Percentiles rank a stretch among this genome's conserved stretches.
phyloP scores from a whole-genome alignment of 1,140 invertebrate species.

The Drosophila littoralis region DNA sequence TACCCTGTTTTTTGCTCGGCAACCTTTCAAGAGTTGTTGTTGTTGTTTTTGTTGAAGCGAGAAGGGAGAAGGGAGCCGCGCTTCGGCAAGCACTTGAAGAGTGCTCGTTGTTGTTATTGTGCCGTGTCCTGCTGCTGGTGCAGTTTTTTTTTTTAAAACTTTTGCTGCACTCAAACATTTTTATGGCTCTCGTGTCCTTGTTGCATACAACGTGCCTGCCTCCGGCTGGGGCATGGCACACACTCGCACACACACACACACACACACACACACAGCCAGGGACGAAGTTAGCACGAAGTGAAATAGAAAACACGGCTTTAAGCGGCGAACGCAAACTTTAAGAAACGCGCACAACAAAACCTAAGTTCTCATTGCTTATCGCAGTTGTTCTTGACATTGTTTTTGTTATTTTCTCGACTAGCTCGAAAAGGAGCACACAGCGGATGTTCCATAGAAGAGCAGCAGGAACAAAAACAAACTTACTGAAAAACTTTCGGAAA shows the following conservation, averaged over 20 bases:
- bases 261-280: neutral
- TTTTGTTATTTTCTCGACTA: conserved; percentile 46
- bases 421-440: conserved; percentile 26
- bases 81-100: conserved; percentile 57
- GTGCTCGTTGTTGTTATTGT: conserved; percentile 44
- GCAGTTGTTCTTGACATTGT: conserved; percentile 63
- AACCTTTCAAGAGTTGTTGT: conserved; percentile 62
- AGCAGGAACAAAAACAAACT: conserved; percentile 38
- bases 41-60: conserved; percentile 12
- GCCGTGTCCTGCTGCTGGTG: conserved; percentile 39
- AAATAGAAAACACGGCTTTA: conserved; percentile 72
- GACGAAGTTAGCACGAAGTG: conserved; percentile 52
- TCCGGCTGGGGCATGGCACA: conserved; percentile 42
- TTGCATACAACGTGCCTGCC: conserved; percentile 35
- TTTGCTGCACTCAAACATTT: conserved; percentile 65
- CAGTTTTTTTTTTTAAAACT: conserved; percentile 71
- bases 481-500: conserved; percentile 56
- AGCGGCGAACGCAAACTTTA: conserved; percentile 38
- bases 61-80: conserved; percentile 23
- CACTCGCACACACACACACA: conserved; percentile 18
- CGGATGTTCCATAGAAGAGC: conserved; percentile 57
- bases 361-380: conserved; percentile 42
- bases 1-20: conserved; percentile 39
- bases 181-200: conserved; percentile 77
- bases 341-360: conserved; percentile 49